Evolutionary conservation across 92 coral and sea anemone species (phyloP), one percentile per base, ranked within the genome.

Genomic region (Virgularia gustaviana): DNA sequence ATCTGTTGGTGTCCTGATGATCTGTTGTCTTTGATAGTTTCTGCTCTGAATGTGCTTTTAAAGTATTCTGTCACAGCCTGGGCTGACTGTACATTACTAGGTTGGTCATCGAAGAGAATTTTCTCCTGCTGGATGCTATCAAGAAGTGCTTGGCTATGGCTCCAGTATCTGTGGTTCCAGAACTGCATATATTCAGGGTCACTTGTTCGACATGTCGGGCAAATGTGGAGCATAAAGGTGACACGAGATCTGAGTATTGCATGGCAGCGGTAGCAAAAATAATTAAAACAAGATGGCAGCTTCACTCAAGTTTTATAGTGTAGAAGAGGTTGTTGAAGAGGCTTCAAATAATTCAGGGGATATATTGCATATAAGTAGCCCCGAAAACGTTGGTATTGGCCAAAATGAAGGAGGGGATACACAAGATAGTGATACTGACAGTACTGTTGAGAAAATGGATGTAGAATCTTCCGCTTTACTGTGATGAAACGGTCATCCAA

Each of bases 241-340:
- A 20, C 56, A 49, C 13, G 56, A 49, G 56, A 49, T 49, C 23
- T 49, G 6, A 49, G 23, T 49, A 49, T 49, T 6, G n/a, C 6
- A n/a, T n/a, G 56, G 6, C 56, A 49, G 56, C 56, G 19, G 56
- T 49, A 3, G 56, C 23, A 12, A 5, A 27, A 6, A n/a, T n/a
- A n/a, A n/a, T n/a, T 16, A 49, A 49, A 49, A 49, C 56, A 56
- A 56, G 9, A 56, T 56, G 63, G 63, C 63, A 9, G 63, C 63
- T 43, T 16, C 51, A n/a, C n/a, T n/a, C 35, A 28, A 2, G 12
- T 7, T 1, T 27, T 56, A 27, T 13, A 56, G 63, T 28, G 27
- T 56, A 6, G 12, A 13, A 12, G 34, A 56, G 3, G 36, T 56
- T 56, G 29, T 56, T 10, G 63, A 56, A 56, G 35, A 56, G 32